phyloP scores from a whole-genome alignment of 2,113 vertebrate genomes.

The Grammomys surdaster region DNA sequence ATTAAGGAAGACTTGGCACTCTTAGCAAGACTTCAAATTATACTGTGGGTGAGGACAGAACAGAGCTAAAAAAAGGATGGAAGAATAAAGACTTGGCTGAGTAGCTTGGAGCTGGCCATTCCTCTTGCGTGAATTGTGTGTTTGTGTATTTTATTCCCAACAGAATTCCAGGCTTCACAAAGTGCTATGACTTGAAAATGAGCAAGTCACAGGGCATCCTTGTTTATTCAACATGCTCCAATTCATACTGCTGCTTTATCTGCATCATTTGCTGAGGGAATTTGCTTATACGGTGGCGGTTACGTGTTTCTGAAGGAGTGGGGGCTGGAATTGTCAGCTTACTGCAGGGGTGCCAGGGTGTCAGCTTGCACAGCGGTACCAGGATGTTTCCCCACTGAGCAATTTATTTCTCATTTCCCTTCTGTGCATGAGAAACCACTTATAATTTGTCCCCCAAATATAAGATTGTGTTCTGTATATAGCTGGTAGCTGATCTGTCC shows the following conservation, averaged over 20 bases:
- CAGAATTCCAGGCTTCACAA: conserved; percentile 63
- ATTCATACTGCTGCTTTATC: conserved; percentile 56
- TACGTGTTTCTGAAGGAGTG: background rate
- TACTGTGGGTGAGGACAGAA: conserved; percentile 70
- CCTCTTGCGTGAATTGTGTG: conserved; percentile 55
- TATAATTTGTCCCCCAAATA: background rate
- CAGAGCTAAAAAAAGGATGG: conserved; percentile 61
- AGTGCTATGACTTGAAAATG: conserved; percentile 68
- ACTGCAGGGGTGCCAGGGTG: conserved; percentile 41
- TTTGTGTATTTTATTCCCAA: conserved; percentile 68
- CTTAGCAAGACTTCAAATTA: conserved; percentile 69
- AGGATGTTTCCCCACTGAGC: conserved; percentile 58
- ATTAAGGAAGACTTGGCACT: conserved; percentile 65
- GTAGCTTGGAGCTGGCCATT: conserved; percentile 41
- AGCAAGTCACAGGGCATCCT: conserved; percentile 68
- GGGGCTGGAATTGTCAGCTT: conserved; percentile 21
- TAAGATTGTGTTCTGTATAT: background rate
- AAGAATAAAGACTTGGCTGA: conserved; percentile 74
- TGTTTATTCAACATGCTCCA: conserved; percentile 68
- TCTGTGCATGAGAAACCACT: conserved; percentile 67
- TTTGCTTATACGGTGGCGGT: conserved; percentile 43
- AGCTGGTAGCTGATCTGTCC: background rate
- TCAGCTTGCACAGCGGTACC: conserved; percentile 67
- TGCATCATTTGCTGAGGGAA: conserved; percentile 57
- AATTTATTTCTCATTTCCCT: conserved; percentile 50